Conservation (phyloP, 2,888 invertebrate species). For the Hermaeophaga mercurialis region DNA sequence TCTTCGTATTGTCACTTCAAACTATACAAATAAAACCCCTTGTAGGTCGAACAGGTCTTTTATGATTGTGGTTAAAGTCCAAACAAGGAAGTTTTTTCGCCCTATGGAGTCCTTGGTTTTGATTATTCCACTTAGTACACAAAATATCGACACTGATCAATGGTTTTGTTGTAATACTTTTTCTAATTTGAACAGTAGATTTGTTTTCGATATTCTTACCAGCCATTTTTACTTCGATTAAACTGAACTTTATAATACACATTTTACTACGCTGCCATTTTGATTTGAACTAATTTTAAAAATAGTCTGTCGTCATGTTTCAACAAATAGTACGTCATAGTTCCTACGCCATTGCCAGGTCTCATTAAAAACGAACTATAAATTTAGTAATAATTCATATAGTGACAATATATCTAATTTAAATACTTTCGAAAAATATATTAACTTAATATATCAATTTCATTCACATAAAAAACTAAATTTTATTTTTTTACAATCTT, state of each 20-base stretch:
- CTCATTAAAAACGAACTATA: no score
- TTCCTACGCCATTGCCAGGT: no score
- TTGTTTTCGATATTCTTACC: constrained; percentile 22
- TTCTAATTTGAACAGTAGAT: constrained; percentile 14
- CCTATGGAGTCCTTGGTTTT: constrained; percentile 21
- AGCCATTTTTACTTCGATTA: constrained; percentile 31
- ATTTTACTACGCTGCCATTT: constrained; percentile 32
- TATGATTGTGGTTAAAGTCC: constrained; percentile 20
- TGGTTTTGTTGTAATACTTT: constrained; percentile 22
- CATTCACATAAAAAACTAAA: no score
- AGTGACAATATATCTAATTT: no score
- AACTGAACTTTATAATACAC: constrained; percentile 21
- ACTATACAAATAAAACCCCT: constrained; percentile 1
- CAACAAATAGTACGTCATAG: constrained; percentile 12
- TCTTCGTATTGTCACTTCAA: constrained; percentile 2
- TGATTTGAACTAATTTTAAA: constrained; percentile 24
- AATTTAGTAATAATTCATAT: no score
- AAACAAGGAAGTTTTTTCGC: constrained; percentile 22
- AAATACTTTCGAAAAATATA: no score
- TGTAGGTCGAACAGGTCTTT: constrained; percentile 7
- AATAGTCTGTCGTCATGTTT: constrained; percentile 10
- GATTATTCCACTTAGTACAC: constrained; percentile 12
- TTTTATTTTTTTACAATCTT: no score
- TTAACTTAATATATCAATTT: no score
- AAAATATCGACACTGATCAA: constrained; percentile 9